Conservation (phyloP, 2,113 vertebrate genomes). For the Tiliqua scincoides region DNA sequence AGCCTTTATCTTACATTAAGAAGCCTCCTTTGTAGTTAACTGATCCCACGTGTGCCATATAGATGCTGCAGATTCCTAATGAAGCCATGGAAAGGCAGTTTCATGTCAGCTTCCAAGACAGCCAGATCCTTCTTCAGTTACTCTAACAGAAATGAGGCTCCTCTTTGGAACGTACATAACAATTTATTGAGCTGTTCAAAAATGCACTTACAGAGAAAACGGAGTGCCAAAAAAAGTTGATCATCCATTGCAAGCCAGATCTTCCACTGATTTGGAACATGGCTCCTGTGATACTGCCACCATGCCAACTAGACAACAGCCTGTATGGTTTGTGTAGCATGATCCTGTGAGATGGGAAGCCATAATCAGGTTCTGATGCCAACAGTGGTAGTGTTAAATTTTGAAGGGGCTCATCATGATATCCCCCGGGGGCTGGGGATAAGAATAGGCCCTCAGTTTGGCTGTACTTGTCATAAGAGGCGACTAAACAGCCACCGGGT, state of each 20-base stretch:
- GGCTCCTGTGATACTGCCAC: neutral
- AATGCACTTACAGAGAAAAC: slow-evolving; percentile 25
- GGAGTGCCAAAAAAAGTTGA: slow-evolving; percentile 6
- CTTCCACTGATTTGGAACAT: slow-evolving; percentile 2
- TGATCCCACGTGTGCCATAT: slow-evolving; percentile 58
- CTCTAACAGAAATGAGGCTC: slow-evolving; percentile 5
- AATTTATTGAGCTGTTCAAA: neutral
- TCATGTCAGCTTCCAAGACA: slow-evolving; percentile 36
- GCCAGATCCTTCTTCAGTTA: neutral
- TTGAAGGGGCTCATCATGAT: too few relatives aligned
- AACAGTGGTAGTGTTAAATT: too few relatives aligned
- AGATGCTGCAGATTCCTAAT: slow-evolving; percentile 45
- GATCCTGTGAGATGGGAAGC: too few relatives aligned
- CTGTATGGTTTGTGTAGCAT: too few relatives aligned
- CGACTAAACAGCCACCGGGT: too few relatives aligned
- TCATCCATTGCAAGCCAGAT: slow-evolving; percentile 13
- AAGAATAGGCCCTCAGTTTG: too few relatives aligned
- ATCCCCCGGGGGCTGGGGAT: too few relatives aligned
- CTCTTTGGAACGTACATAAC: neutral
- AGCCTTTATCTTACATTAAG: slow-evolving; percentile 61
- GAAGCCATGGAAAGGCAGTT: slow-evolving; percentile 43
- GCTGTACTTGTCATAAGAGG: too few relatives aligned
- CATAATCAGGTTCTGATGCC: too few relatives aligned
- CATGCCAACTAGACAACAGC: neutral
- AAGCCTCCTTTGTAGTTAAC: slow-evolving; percentile 64